Percentiles rank a stretch among this genome's conserved stretches.
phyloP scores from a whole-genome alignment of 2,797 vertebrate genomes.

The Margarornis squamiger region DNA sequence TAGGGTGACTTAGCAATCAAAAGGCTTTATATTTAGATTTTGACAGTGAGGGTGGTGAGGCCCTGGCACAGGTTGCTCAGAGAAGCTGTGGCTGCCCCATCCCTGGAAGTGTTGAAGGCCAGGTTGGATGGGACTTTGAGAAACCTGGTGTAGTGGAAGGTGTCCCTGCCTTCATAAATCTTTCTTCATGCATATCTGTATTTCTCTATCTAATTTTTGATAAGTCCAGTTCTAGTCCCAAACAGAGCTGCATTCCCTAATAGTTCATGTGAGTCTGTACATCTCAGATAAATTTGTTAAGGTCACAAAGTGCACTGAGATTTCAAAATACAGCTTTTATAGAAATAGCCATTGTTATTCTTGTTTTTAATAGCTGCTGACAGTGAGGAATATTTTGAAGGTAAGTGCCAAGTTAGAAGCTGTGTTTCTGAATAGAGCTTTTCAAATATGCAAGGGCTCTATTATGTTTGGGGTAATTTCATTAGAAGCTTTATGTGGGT shows the following conservation, averaged over 20 bases:
- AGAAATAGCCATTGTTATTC: constrained; percentile 18
- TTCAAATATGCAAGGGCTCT: neutral
- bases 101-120: neutral
- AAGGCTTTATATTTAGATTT: neutral
- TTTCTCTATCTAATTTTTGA: neutral
- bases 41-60: neutral
- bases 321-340: constrained; percentile 38
- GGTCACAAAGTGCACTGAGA: neutral
- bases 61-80: neutral
- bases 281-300: neutral
- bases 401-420: constrained; percentile 25
- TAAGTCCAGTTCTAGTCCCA: neutral
- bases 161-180: neutral
- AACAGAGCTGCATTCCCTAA: neutral
- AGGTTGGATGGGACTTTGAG: neutral
- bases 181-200: neutral
- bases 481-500: neutral
- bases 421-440: constrained; percentile 27
- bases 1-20: neutral
- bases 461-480: neutral
- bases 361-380: constrained; percentile 41
- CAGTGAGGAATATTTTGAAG: neutral
- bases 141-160: neutral
- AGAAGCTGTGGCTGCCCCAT: neutral
- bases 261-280: neutral